Conservation (phyloP, 2,113 vertebrate species). For the Ameiurus melas region DNA sequence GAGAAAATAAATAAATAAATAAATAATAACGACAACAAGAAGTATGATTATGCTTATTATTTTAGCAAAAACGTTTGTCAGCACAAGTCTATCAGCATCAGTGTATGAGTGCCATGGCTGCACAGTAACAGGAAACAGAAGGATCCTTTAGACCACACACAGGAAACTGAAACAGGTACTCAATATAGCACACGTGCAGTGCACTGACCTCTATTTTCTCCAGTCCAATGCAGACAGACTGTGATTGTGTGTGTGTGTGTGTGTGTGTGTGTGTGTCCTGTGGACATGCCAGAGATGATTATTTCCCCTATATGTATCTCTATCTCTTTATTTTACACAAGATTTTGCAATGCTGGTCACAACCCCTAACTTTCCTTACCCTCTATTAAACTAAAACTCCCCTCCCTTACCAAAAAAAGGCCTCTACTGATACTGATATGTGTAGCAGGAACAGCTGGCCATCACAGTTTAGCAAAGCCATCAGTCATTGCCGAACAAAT, state of each 20-base stretch:
- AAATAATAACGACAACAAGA: too few relatives aligned
- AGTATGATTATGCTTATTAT: not conserved
- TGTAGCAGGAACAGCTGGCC: conserved; percentile 54
- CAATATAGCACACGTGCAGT: not conserved
- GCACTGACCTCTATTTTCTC: not conserved
- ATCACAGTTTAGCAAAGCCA: conserved; percentile 57
- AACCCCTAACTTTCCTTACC: not conserved
- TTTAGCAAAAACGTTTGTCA: not conserved
- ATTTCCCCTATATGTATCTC: conserved; percentile 29
- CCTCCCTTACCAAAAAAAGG: conserved; percentile 30
- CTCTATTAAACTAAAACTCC: not conserved
- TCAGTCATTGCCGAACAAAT: conserved; percentile 59
- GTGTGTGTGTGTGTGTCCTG: conserved; percentile 25
- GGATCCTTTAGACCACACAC: not conserved
- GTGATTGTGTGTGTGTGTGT: not conserved
- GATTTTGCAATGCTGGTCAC: not conserved
- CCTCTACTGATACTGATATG: conserved; percentile 2
- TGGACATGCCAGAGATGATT: conserved; percentile 42
- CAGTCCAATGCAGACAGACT: not conserved
- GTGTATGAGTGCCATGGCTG: not conserved
- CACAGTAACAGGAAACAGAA: not conserved
- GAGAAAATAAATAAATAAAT: not conserved
- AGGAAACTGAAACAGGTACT: not conserved
- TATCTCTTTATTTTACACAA: not conserved
- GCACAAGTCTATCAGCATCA: not conserved